Base-by-base conservation (phyloP, 1,140 invertebrate species). In the Dufourea novaeangliae region DNA sequence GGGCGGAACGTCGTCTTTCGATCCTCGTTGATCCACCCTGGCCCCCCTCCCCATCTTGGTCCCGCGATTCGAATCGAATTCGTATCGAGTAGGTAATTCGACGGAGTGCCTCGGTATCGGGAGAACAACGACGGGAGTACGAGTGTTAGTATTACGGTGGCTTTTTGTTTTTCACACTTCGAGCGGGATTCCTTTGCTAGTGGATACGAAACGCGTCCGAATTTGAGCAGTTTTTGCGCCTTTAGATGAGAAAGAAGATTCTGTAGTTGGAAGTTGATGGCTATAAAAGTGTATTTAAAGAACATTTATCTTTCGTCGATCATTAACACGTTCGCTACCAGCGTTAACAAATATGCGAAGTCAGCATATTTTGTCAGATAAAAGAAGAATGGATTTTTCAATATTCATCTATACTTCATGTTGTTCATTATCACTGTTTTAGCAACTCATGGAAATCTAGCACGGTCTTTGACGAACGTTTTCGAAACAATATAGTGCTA, bases 71-170 rank as follows among this genome's bases (percentile, higher is more conserved):
- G 54, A 56, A 85, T 84, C 66, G 66, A 83, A 83, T 80, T 70
- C 54, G 79, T 44, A 75, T 85, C 54, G 69, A 84, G 54, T 44
- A 37, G 66, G 61, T 71, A 78, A 85, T 81, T 84, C 63, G 54
- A 7, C n/a, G 20, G 61, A 78, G 29, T 72, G 63, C 25, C 46
- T 39, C 17, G 10, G n/a, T 41, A 14, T n/a, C 8, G 25, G 41
- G n/a, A 71, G 75, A 71, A 69, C 73, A 75, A 69, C 57, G 64
- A n/a, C 39, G 17, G 52, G 54, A 68, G 69, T 46, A 27, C 63
- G 64, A 46, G 39, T 27, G 50, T 50, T n/a, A n/a, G n/a, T n/a
- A n/a, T n/a, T n/a, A 25, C 56, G 25, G 29, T 41, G 62, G 39
- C 32, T 25, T 50, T 73, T 73, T 73, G 71, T 73, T n/a, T n/a